Conservation (phyloP, 2,888 invertebrate genomes). For the Agrochola circellaris region DNA sequence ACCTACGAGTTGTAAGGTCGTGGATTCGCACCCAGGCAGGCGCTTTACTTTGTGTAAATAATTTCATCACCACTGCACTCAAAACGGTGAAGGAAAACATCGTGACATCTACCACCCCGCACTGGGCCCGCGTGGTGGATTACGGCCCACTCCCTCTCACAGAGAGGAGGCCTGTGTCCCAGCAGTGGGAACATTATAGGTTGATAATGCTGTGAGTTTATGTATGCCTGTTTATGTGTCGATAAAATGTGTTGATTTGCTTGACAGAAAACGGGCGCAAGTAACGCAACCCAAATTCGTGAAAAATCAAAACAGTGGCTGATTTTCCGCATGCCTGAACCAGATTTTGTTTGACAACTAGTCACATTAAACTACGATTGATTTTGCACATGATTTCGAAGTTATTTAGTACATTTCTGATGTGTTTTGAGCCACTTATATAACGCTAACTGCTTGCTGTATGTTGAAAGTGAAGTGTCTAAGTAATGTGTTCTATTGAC, state of each 20-base stretch:
- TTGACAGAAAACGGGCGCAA: neutral
- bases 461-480: constrained; percentile 19
- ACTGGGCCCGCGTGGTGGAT: no score
- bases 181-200: no score
- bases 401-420: neutral
- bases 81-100: no score
- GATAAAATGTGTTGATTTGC: neutral
- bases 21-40: no score
- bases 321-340: constrained; percentile 11
- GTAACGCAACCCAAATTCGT: neutral
- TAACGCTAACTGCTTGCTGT: constrained; percentile 19
- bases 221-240: no score
- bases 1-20: no score
- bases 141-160: no score
- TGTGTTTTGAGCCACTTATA: constrained; percentile 14
- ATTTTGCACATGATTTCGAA: constrained; percentile 7
- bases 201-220: no score
- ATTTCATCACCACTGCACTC: no score
- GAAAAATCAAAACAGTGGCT: neutral
- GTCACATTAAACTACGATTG: neutral
- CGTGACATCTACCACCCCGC: no score
- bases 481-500: constrained; percentile 39
- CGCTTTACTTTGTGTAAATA: no score
- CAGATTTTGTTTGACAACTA: constrained; percentile 26
- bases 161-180: no score